Conservation (phyloP, 2,888 invertebrate species). For the Lasioglossum malachurum region DNA sequence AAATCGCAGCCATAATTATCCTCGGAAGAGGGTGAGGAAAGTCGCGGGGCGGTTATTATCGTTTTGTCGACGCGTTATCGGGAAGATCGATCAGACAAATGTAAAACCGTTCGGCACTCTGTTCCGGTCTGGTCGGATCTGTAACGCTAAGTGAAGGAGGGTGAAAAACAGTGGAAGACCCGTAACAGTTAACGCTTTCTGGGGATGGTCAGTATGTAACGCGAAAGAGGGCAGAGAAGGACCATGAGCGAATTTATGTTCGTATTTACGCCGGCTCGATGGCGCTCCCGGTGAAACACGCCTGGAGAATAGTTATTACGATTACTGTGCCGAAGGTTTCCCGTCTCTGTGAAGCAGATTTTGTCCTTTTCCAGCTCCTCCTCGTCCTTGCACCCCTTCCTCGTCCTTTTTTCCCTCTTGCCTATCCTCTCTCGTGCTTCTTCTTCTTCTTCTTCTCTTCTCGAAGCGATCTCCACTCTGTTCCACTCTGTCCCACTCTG, state of each 20-base stretch:
- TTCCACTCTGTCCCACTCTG: neutral
- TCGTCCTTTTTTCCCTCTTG: neutral
- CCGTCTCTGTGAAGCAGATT: slow-evolving; percentile 47
- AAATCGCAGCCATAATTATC: neutral
- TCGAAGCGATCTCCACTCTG: neutral
- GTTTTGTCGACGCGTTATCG: slow-evolving; percentile 58
- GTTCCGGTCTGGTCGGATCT: slow-evolving; percentile 52
- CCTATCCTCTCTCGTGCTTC: neutral
- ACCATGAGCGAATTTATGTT: slow-evolving; percentile 78
- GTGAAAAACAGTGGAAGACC: slow-evolving; percentile 66
- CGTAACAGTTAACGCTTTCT: slow-evolving; percentile 71
- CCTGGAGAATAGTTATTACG: slow-evolving; percentile 77
- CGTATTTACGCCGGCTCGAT: slow-evolving; percentile 78
- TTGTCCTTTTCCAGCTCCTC: slow-evolving; percentile 24
- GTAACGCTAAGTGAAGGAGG: slow-evolving; percentile 48
- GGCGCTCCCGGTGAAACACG: slow-evolving; percentile 55
- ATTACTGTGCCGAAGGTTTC: slow-evolving; percentile 67
- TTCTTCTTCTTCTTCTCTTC: neutral
- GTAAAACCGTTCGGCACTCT: slow-evolving; percentile 59
- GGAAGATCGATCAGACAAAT: slow-evolving; percentile 65
- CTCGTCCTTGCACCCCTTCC: neutral
- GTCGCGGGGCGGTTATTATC: neutral
- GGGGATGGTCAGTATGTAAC: slow-evolving; percentile 67
- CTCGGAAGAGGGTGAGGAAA: neutral
- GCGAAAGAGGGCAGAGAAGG: slow-evolving; percentile 52